Conservation (phyloP, 1,140 invertebrate genomes). For the Drosophila trapezifrons region DNA sequence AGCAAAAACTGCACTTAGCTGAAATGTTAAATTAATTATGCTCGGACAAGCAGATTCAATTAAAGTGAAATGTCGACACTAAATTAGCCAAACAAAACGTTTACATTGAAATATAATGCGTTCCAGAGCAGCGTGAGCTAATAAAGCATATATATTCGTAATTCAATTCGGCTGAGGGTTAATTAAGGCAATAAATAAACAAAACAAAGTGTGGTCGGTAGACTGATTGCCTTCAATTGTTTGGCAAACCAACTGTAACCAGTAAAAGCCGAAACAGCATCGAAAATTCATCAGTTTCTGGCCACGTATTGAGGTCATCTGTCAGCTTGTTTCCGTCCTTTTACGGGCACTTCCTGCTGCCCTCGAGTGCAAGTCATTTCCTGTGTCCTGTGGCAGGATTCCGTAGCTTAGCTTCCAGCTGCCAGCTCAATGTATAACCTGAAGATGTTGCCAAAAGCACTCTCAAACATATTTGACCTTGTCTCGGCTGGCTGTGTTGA, state of each 20-base stretch:
- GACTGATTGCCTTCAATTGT: slow-evolving; percentile 24
- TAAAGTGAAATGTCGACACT: slow-evolving; percentile 4
- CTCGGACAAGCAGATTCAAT: slow-evolving; percentile 8
- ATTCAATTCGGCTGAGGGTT: slow-evolving; percentile 1
- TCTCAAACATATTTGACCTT: slow-evolving; percentile 47
- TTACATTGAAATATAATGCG: slow-evolving; percentile 7
- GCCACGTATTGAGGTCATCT: slow-evolving; percentile 15
- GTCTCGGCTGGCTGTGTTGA: slow-evolving; percentile 13
- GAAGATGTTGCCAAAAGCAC: not conserved
- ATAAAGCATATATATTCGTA: slow-evolving; percentile 5
- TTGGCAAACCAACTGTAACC: not conserved
- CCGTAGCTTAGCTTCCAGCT: slow-evolving; percentile 13
- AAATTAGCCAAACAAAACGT: not conserved
- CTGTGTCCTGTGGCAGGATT: slow-evolving; percentile 7
- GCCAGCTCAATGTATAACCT: slow-evolving; percentile 18
- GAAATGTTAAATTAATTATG: slow-evolving; percentile 36
- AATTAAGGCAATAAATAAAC: slow-evolving; percentile 18
- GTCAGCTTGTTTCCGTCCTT: slow-evolving; percentile 11
- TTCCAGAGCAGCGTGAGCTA: not conserved
- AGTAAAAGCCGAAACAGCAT: slow-evolving; percentile 1
- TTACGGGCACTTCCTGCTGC: slow-evolving; percentile 32
- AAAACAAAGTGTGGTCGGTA: not conserved
- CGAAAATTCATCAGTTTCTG: not conserved
- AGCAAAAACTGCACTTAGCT: slow-evolving; percentile 11
- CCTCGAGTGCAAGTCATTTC: slow-evolving; percentile 27